Evolutionary conservation across 30 jellyfish, hydroid and myxozoan species (phyloP), one percentile per base, ranked within the genome.

Genomic region (Aurelia coerulea): DNA sequence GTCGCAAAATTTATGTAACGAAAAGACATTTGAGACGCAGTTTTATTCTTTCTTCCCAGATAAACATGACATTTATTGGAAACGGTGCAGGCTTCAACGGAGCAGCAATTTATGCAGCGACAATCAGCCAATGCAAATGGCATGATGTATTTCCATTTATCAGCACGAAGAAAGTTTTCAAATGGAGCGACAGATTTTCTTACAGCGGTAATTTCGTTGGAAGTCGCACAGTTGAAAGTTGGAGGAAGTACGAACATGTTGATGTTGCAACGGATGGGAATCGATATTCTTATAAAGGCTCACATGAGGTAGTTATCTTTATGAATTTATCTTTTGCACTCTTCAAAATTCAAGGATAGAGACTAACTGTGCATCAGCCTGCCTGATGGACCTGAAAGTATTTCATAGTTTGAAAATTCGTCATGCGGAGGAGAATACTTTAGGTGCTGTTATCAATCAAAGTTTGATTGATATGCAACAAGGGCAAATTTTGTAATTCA

Each of bases 61-160:
- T 90, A 10, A 58, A 54, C 17, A 42, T 90, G 68, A 79, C 17
- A 10, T 90, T 90, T 67, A 76, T 81, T 37, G 85, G 58, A 37
- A 89, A 89, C 65, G 92, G 97, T n/a, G 97, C 97, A 15, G 92
- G 92, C 37, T 49, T 79, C 32, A 71, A 81, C 33, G 97, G 97
- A 7, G 89, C 88, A 18, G 97, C 97, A 13, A 62, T 89, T 37
- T 80, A 19, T 52, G 92, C 97, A 35, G 32, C 85, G 19, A 79
- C 92, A 2, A 54, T 89, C 17, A 19, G 79, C 11, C 92, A 72
- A 51, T 89, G 97, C 53, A 56, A 17, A 32, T 74, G 90, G 90
- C 37, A 81, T 19, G 90, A 72, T 3, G 81, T 16, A 2, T 35
- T 34, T 32, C 92, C 97, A 3, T 73, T 15, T 62, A 18, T 32